phyloP scores from a whole-genome alignment of 92 coral and sea anemone genomes.

The Bergia sp. region DNA sequence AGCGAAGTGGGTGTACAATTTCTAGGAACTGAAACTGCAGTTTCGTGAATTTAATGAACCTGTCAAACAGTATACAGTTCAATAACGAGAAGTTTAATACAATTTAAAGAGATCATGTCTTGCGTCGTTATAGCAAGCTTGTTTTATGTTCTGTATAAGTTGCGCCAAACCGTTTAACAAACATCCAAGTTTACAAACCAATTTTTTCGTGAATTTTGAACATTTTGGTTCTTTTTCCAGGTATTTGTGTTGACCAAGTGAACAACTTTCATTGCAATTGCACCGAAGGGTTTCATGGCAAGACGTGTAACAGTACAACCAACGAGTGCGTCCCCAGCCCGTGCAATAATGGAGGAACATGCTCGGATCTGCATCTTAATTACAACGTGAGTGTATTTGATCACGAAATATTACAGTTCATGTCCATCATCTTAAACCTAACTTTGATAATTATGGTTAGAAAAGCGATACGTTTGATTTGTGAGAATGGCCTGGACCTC shows the following conservation, averaged over 20 bases:
- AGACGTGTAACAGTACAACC: constrained; percentile 72
- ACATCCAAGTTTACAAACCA: not conserved
- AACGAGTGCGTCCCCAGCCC: constrained; percentile 75
- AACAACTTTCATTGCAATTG: constrained; percentile 80
- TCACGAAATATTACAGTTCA: not conserved
- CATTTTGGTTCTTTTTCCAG: constrained; percentile 37
- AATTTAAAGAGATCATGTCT: not conserved
- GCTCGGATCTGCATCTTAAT: constrained; percentile 66
- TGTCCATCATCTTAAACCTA: not conserved
- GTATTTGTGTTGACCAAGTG: constrained; percentile 75
- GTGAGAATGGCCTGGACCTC: no score
- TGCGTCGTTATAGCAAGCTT: not conserved
- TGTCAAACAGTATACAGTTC: no score
- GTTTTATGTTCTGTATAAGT: not conserved
- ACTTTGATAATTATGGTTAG: not conserved
- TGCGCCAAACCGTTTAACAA: not conserved
- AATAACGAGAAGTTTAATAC: no score
- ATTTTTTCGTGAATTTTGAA: no score
- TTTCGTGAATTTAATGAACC: no score
- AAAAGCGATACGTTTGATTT: no score
- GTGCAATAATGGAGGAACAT: constrained; percentile 70
- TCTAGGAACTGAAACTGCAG: no score
- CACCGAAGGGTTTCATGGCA: constrained; percentile 69
- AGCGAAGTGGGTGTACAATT: no score
- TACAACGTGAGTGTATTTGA: constrained; percentile 62